Evolutionary conservation across 1,140 invertebrate genomes (phyloP).

Genomic region (Cyphomyrmex costatus): DNA sequence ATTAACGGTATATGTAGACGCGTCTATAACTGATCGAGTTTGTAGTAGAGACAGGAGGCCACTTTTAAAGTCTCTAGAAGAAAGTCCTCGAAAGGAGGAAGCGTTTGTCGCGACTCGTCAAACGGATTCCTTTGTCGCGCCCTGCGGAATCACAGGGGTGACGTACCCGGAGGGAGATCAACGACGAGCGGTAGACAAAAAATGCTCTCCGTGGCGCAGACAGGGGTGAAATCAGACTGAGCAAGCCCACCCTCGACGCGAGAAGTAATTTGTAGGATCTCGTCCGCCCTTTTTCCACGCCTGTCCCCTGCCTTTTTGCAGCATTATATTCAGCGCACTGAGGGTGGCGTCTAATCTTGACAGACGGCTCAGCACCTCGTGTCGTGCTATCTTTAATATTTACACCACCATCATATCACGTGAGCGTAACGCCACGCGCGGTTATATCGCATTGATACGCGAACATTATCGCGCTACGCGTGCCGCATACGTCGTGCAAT

Average conservation of each 20-base stretch:
- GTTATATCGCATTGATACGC: constrained; percentile 38
- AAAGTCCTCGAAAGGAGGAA: constrained; percentile 26
- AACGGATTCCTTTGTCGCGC: constrained; percentile 45
- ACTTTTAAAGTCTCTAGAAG: constrained; percentile 13
- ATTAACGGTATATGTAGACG: not conserved
- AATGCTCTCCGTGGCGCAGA: constrained; percentile 27
- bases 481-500: constrained; percentile 16
- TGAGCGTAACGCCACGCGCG: constrained; percentile 9
- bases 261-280: constrained; percentile 63
- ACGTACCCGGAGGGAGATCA: not conserved
- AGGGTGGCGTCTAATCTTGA: constrained; percentile 69
- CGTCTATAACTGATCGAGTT: not conserved
- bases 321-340: constrained; percentile 30
- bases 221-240: constrained; percentile 65
- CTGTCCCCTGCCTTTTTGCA: constrained; percentile 15
- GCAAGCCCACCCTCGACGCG: constrained; percentile 18
- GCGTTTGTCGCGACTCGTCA: constrained; percentile 35
- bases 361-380: constrained; percentile 48
- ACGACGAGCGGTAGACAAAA: constrained; percentile 10
- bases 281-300: constrained; percentile 53
- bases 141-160: not conserved
- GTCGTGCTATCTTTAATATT: constrained; percentile 69
- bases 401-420: constrained; percentile 63
- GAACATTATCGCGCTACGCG: constrained; percentile 49
- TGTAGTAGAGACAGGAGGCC: constrained; percentile 10